Base-by-base conservation (phyloP, 2,113 vertebrate genomes). In the Nannospalax galili region DNA sequence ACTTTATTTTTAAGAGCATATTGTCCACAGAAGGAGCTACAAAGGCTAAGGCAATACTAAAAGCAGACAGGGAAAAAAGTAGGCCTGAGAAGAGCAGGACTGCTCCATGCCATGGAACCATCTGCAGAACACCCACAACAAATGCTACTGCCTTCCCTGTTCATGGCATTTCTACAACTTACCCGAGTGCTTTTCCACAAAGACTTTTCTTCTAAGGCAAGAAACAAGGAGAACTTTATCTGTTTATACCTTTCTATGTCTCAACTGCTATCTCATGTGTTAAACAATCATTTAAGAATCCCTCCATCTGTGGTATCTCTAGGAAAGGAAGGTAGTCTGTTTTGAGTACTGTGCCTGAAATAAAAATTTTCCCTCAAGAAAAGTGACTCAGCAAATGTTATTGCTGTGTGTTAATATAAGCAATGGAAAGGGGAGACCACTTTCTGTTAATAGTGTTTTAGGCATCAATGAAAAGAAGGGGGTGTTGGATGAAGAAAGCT, bases 151-250 rank as follows among this genome's bases (percentile, higher is more conserved):
- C 9, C 40, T 22, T 28, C 40, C 8, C 15, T 15, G 11, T 22
- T 22, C 8, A 32, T 1, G 1, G 3, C 20, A 74, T 48, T 74
- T 35, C 35, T 24, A 91, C 17, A 88, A 81, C 42, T n/a, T 64
- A 58, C 37, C 35, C 40, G 45, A 78, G 32, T 74, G 74, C 82
- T 91, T 81, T 58, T 30, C 28, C 52, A 74, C 5, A 26, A 32
- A 81, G 32, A 79, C 22, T 15, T 84, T 90, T 92, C 65, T 91
- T 67, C 75, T 19, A 6, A 88, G 74, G 28, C 40, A 58, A 74
- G 42, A 81, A 81, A 85, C 3, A 15, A 80, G 6, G 37, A 84
- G 32, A 11, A 86, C 22, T 26, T 69, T 37, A 7, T 20, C 78
- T 40, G 67, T 22, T 42, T 67, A n/a, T 24, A 52, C 15, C 42